These are phyloP conservation scores for Brenthis ino DNA, from an alignment of 2,888 invertebrate genomes.

Conservation along the genomic window DNA sequence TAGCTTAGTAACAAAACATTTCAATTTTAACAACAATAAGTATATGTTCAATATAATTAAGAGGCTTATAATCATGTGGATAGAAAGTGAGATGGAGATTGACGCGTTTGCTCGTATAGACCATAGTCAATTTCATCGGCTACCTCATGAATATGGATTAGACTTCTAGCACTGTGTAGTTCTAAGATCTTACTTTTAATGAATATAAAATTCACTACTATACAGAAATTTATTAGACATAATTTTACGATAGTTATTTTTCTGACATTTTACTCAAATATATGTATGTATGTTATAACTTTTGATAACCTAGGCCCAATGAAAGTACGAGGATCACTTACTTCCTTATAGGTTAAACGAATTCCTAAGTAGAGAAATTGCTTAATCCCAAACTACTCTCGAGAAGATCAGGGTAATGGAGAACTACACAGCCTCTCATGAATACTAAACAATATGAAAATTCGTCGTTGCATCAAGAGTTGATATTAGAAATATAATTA, in stretches of 20 bases:
- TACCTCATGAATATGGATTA: slow-evolving; percentile 72
- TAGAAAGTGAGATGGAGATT: slow-evolving; percentile 44
- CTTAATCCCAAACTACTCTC: slow-evolving; percentile 73
- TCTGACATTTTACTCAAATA: too few relatives aligned
- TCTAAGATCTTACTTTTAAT: not conserved
- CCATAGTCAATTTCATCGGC: slow-evolving; percentile 61
- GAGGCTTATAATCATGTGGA: slow-evolving; percentile 36
- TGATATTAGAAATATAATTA: not conserved
- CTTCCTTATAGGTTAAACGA: slow-evolving; percentile 30
- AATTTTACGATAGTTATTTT: too few relatives aligned
- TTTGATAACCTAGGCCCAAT: too few relatives aligned
- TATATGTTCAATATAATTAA: too few relatives aligned
- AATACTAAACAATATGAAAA: slow-evolving; percentile 59
- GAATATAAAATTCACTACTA: slow-evolving; percentile 35
- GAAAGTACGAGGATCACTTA: not conserved
- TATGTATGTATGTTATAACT: too few relatives aligned
- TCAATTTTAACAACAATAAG: too few relatives aligned
- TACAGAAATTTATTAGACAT: too few relatives aligned
- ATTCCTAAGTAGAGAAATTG: slow-evolving; percentile 42
- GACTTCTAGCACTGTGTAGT: slow-evolving; percentile 53
- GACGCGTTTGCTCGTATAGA: slow-evolving; percentile 45
- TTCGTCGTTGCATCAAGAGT: slow-evolving; percentile 4
- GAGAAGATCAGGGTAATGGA: slow-evolving; percentile 70
- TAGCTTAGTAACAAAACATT: too few relatives aligned
- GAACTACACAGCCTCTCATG: slow-evolving; percentile 63